These are phyloP conservation scores for Chesias legatella DNA, from an alignment of 2,888 invertebrate species.

Conservation along the genomic window DNA sequence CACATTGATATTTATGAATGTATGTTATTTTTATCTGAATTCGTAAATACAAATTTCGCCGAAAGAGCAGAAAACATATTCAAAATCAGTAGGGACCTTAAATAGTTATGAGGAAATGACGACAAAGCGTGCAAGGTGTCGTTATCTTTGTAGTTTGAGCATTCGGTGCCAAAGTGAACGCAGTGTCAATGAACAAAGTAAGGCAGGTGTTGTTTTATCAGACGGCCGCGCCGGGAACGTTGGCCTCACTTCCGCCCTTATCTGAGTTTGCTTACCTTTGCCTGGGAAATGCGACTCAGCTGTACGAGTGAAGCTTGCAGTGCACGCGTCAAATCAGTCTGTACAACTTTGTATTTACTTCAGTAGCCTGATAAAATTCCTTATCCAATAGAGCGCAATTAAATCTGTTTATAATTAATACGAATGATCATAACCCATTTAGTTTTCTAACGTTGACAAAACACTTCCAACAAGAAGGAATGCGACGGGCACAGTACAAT, in stretches of 20 bases:
- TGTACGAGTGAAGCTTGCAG: constrained; percentile 30
- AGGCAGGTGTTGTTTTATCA: constrained; percentile 67
- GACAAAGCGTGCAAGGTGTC: constrained; percentile 6
- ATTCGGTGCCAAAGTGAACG: constrained; percentile 22
- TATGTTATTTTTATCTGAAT: too few species aligned
- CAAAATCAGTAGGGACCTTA: too few species aligned
- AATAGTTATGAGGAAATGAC: background rate
- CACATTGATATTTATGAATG: too few species aligned
- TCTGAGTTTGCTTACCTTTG: constrained; percentile 65
- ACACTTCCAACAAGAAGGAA: too few species aligned
- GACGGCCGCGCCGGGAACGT: constrained; percentile 50
- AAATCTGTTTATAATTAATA: too few species aligned
- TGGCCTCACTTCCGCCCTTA: constrained; percentile 75
- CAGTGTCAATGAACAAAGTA: constrained; percentile 36
- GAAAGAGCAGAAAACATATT: too few species aligned
- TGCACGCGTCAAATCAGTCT: constrained; percentile 8
- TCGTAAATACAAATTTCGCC: too few species aligned
- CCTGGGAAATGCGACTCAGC: constrained; percentile 64
- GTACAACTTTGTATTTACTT: background rate
- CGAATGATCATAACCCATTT: too few species aligned
- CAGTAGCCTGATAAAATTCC: too few species aligned
- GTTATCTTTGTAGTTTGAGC: constrained; percentile 25
- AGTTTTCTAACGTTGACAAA: too few species aligned
- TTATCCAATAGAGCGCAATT: too few species aligned
- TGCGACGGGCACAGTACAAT: too few species aligned